Percentiles rank a stretch among this genome's conserved stretches.
Evolutionary conservation across 1,140 invertebrate genomes (phyloP).

Genomic region (Drosophila repleta): DNA sequence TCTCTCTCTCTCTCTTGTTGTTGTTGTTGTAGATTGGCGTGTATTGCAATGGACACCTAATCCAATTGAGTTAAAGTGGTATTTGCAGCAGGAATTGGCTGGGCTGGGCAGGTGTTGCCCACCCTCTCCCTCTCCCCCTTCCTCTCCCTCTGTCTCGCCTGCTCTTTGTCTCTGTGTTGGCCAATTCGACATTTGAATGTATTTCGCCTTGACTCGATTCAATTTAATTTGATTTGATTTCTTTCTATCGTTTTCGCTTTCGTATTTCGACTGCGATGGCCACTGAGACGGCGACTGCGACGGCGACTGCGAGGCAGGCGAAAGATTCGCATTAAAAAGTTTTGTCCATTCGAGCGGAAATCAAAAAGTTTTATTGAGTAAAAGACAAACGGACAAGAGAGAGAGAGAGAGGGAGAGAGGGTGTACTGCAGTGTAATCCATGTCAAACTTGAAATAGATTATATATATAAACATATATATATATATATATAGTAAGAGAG

Average conservation of each 20-base stretch:
- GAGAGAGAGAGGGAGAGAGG: neutral
- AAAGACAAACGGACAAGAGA: constrained; percentile 48
- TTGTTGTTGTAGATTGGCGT: neutral
- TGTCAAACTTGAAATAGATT: constrained; percentile 62
- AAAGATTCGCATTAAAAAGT: constrained; percentile 77
- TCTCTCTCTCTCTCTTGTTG: neutral
- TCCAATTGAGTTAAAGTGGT: constrained; percentile 76
- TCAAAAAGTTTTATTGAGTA: constrained; percentile 79
- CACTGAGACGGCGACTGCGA: constrained; percentile 20
- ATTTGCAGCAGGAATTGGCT: constrained; percentile 30
- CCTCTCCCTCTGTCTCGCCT: no score
- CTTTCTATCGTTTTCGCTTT: constrained; percentile 42
- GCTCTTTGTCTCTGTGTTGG: neutral
- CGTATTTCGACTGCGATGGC: constrained; percentile 24
- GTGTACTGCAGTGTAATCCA: constrained; percentile 1
- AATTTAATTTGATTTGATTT: constrained; percentile 61
- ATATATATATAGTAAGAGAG: neutral
- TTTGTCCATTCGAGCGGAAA: constrained; percentile 75
- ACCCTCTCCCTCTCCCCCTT: no score
- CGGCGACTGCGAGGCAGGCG: constrained; percentile 40
- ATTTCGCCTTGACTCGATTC: constrained; percentile 39
- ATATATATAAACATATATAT: neutral
- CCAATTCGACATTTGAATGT: constrained; percentile 69
- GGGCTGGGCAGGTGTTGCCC: neutral
- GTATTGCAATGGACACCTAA: constrained; percentile 59